Evolutionary conservation across 2,797 vertebrate genomes (phyloP), one percentile per base, ranked within the genome.

Genomic region (Melanotaenia nigrans): DNA sequence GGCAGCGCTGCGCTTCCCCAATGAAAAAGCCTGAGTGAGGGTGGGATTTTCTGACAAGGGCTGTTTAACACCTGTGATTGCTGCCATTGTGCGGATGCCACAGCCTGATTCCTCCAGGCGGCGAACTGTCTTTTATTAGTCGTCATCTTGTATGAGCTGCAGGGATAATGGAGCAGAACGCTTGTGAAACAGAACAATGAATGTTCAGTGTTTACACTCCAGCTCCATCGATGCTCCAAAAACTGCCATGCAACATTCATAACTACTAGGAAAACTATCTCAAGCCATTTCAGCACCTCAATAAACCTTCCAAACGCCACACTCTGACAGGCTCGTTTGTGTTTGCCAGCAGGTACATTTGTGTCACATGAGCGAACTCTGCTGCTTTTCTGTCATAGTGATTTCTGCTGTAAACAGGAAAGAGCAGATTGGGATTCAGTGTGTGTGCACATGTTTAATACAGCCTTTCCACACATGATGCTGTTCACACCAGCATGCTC

Each of bases 11-110:
- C 65, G 68, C 81, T 84, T 87, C 76, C 62, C 71, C 57, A 25
- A 40, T 65, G 66, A 85, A 75, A 67, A 40, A 45, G 65, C 55
- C 61, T 56, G 1, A 6, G 61, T 73, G 72, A 86, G 60, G 73
- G 68, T 68, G 76, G 73, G 77, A 70, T 81, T 70, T 64, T 78
- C 74, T 84, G 84, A 82, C 84, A 67, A 62, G 79, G 65, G 54
- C 74, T 85, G 75, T 81, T 87, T 79, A 88, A 86, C 87, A 92
- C 87, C 87, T 93, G 85, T 84, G 89, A 87, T 89, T 79, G 79
- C 73, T 3, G 56, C 73, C 66, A 56, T 82, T 87, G 87, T 79
- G 54, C 63, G 47, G 65, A 65, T 69, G 68, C 60, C 58, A 73
- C 63, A 0, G 45, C 65, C 72, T 32, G 65, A 69, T 64, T 76